Evolutionary conservation across 2,113 vertebrate species (phyloP), one percentile per base, ranked within the genome.

Genomic region (Menidia beryllina): DNA sequence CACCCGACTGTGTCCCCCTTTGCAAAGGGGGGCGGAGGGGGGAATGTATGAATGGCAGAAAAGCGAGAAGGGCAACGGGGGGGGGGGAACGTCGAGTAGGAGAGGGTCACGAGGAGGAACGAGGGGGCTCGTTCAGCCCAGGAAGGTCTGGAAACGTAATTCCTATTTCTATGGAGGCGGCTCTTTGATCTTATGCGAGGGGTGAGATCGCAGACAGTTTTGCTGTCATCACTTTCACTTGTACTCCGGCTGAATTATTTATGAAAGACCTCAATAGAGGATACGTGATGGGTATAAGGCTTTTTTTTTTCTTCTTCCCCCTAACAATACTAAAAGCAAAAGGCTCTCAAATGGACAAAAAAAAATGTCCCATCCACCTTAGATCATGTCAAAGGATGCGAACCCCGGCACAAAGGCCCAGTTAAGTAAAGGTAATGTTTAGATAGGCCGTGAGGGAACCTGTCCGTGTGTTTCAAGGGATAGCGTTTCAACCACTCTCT

Each of bases 151-250:
- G 73, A 93, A 92, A 93, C 90, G 82, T 89, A 89, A 93, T 93
- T 91, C 89, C 85, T 92, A 87, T 93, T 92, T 89, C 86, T 90
- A 93, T 87, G 91, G 91, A 92, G 92, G 89, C 86, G 84, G 79
- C 86, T 89, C 92, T 93, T 92, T 93, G 91, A 94, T 94, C 93
- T 89, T 87, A 88, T 86, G 86, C 91, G 87, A 88, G 88, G 86
- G n/a, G 85, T 81, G 85, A 88, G 87, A 92, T 89, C 85, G 88
- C 87, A 91, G 88, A 92, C 91, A 92, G 90, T 93, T 93, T 93
- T 91, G 91, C 91, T 92, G 92, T 92, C 90, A 94, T 93, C 92
- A 91, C 91, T 91, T 93, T 93, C 91, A 92, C 91, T 91, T 89
- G 90, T 90, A 86, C 90, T 86, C 84, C 27, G 59, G 72, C 83